Conservation (phyloP, 2,888 invertebrate species). For the Drosophila mettleri region DNA sequence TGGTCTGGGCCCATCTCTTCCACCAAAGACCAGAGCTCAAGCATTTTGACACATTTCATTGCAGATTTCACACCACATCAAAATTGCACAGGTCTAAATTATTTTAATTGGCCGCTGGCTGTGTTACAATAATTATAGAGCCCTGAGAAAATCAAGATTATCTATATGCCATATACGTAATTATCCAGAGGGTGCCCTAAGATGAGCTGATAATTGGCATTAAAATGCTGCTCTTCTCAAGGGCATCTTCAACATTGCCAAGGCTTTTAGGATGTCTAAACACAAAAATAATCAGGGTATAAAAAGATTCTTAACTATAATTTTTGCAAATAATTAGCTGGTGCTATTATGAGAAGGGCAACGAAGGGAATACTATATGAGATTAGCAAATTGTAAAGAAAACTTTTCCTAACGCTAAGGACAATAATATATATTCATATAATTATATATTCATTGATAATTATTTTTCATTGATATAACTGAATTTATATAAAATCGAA, state of each 20-base stretch:
- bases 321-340: neutral
- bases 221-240: conserved; percentile 15
- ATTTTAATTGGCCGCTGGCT: conserved; percentile 66
- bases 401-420: no score
- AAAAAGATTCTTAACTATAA: neutral
- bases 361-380: neutral
- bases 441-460: neutral
- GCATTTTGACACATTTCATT: conserved; percentile 74
- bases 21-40: conserved; percentile 13
- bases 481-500: neutral
- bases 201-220: conserved; percentile 45
- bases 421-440: no score
- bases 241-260: neutral
- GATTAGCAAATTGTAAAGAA: neutral
- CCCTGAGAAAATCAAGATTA: conserved; percentile 14
- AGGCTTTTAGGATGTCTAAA: neutral
- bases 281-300: no score
- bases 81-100: conserved; percentile 61
- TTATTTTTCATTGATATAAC: neutral
- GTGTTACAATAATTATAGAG: conserved; percentile 60
- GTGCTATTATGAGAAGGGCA: no score
- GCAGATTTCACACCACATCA: conserved; percentile 73
- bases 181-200: conserved; percentile 17
- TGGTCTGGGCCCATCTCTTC: conserved; percentile 50
- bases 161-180: conserved; percentile 29